phyloP scores from a whole-genome alignment of 2,888 invertebrate genomes.

The Drosophila mayaguana region DNA sequence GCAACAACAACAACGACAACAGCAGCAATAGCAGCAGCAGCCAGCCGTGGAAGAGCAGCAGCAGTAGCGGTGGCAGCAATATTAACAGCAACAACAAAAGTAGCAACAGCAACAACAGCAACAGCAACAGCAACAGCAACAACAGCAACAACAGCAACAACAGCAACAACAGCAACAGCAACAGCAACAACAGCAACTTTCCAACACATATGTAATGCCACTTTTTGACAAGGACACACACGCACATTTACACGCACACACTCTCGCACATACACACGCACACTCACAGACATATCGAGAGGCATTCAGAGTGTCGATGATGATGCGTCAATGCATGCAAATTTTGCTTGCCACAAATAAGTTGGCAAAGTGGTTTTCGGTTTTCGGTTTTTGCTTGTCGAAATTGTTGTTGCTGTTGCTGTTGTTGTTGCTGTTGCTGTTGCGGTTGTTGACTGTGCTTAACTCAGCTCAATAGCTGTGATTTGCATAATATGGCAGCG shows the following conservation, averaged over 20 bases:
- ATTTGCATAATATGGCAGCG: constrained; percentile 75
- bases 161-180: not conserved
- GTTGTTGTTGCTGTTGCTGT: constrained; percentile 21
- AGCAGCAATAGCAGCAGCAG: constrained; percentile 19
- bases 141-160: constrained; percentile 1
- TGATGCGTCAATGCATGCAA: constrained; percentile 72
- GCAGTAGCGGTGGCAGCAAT: not conserved
- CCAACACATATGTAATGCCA: constrained; percentile 43
- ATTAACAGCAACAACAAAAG: constrained; percentile 19
- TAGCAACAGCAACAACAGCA: constrained; percentile 25
- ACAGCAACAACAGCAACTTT: constrained; percentile 11
- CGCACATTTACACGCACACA: constrained; percentile 1
- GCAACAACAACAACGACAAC: not conserved
- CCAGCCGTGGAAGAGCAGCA: not conserved
- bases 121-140: constrained; percentile 15
- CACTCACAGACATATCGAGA: constrained; percentile 2
- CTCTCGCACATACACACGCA: not conserved
- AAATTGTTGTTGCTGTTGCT: constrained; percentile 20
- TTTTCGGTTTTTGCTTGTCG: constrained; percentile 42
- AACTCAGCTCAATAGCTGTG: constrained; percentile 64
- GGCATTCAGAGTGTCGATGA: constrained; percentile 55
- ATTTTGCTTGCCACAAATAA: constrained; percentile 74
- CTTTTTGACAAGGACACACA: constrained; percentile 42
- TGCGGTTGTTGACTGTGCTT: constrained; percentile 54
- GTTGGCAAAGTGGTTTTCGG: constrained; percentile 73